A percentile compares a stretch with the other conserved stretches of the same genome.
Evolutionary conservation across 2,113 vertebrate genomes (phyloP).

Genomic region (Rhagologus leucostigma): DNA sequence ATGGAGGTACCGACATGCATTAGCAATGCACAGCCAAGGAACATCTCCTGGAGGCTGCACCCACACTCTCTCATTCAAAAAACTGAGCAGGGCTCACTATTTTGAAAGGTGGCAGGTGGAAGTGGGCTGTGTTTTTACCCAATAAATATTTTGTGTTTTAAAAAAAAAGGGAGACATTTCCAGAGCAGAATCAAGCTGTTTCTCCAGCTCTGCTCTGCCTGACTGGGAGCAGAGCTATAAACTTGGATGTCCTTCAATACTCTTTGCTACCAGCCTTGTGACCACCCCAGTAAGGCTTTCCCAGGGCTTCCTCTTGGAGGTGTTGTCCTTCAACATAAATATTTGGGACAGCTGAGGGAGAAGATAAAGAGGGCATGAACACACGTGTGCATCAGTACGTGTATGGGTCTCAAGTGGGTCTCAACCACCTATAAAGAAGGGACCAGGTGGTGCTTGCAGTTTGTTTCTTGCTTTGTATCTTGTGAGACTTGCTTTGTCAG

Average conservation of each 20-base stretch:
- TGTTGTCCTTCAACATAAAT: not conserved
- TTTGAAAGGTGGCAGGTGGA: constrained; percentile 66
- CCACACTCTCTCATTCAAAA: constrained; percentile 61
- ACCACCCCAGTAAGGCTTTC: not conserved
- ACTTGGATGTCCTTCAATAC: not conserved
- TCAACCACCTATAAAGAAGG: not conserved
- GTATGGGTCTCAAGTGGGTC: not conserved
- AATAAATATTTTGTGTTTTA: constrained; percentile 55
- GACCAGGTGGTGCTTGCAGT: not conserved
- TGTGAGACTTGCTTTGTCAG: not conserved
- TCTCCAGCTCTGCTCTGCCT: constrained; percentile 16
- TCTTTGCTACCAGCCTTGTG: not conserved
- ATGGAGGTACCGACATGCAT: not conserved
- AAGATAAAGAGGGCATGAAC: not conserved
- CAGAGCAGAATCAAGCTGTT: constrained; percentile 39
- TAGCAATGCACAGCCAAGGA: not conserved
- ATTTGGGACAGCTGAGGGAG: not conserved
- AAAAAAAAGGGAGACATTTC: not conserved
- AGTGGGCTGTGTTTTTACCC: constrained; percentile 66
- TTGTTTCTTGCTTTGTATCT: not conserved
- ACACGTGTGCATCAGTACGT: not conserved
- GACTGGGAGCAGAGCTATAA: not conserved
- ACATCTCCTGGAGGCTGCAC: constrained; percentile 6
- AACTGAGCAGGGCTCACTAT: constrained; percentile 62
- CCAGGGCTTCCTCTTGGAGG: not conserved